Evolutionary conservation across 2,888 invertebrate species (phyloP), one percentile per base, ranked within the genome.

Genomic region (Leptinotarsa juncta): DNA sequence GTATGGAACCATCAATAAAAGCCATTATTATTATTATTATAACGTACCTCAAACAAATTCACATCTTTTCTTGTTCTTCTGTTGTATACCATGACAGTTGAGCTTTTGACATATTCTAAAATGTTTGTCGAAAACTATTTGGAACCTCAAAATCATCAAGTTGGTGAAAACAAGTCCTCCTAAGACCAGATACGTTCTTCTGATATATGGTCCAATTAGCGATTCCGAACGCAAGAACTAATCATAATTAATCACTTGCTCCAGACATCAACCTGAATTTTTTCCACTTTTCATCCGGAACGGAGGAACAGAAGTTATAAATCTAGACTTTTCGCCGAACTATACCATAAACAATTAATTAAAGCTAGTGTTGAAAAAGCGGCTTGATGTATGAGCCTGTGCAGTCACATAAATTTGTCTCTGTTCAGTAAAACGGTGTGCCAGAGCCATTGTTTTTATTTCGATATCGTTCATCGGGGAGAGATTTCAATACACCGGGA

Each of bases 321-420:
- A 83, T 81, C 78, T 74, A 67, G 67, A 66, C 77, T 76, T 80
- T 80, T 78, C 81, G 77, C 77, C 81, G 78, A 81, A 81, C 81
- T 79, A 81, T 80, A 82, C 79, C 75, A 77, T 78, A 77, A 78
- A 81, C 81, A 81, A 82, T 83, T 83, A 82, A 81, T 82, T 82
- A 80, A 75, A 78, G 78, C 77, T 77, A 78, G 79, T 77, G 82
- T 81, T 82, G 82, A 82, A 82, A 81, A 79, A 79, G 79, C 77
- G 74, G 70, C 76, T 74, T 80, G 80, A 80, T 79, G 76, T 74
- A 80, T 77, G 72, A 71, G 74, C 73, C 57, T 68, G 76, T 74
- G 74, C 78, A 75, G 79, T 78, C 79, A 72, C 81, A 80, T 81
- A 81, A 81, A 81, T 81, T 79, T 79, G 79, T 81, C 81, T 73